Evolutionary conservation across 2,113 vertebrate genomes (phyloP).

Genomic region (Anhinga anhinga): DNA sequence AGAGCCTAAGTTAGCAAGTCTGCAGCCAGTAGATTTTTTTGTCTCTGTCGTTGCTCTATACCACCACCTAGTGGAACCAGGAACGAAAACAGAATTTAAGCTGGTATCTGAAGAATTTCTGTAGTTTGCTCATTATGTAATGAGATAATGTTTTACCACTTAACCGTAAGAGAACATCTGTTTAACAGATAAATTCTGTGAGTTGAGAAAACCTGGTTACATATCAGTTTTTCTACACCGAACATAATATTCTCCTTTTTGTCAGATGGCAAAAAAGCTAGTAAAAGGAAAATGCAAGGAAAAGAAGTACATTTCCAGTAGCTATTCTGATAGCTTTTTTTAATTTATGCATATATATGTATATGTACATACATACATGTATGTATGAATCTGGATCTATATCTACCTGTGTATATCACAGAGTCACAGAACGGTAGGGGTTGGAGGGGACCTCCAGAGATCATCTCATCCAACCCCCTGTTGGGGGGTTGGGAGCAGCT

Average conservation of each 20-base stretch:
- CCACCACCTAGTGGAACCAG: slow-evolving; percentile 25
- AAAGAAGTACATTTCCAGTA: background rate
- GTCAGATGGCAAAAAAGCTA: background rate
- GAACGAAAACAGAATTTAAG: background rate
- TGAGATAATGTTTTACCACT: background rate
- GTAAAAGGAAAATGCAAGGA: background rate
- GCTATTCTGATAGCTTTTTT: background rate
- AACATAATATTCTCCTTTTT: background rate
- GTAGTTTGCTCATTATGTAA: background rate
- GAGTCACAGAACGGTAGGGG: no score
- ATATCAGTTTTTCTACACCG: background rate
- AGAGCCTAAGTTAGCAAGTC: background rate
- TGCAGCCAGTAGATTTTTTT: background rate
- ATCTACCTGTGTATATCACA: background rate
- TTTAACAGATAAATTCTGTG: background rate
- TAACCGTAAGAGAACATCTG: background rate
- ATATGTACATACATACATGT: background rate
- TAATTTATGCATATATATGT: background rate
- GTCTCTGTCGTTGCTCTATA: background rate
- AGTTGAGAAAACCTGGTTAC: background rate
- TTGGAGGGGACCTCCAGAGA: no score
- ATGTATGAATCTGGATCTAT: background rate
- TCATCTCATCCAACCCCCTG: no score
- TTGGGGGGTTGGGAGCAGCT: no score
- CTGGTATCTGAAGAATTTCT: background rate